Evolutionary conservation across 2,888 invertebrate species (phyloP).

Genomic region (Athalia cordata): DNA sequence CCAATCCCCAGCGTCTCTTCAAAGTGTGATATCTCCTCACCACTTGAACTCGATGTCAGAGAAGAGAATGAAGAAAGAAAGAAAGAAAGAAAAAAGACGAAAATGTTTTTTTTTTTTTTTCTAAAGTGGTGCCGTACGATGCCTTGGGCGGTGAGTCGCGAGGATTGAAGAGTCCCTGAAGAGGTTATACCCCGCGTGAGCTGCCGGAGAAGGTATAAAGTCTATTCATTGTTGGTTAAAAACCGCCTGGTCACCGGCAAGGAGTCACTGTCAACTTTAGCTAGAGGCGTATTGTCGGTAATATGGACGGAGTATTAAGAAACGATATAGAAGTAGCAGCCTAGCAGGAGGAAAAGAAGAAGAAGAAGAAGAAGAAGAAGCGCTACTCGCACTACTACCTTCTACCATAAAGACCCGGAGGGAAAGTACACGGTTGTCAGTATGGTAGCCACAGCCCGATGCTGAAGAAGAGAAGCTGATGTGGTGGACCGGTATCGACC

Average conservation of each 20-base stretch:
- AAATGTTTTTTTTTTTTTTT: neutral
- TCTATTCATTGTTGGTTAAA: slow-evolving; percentile 53
- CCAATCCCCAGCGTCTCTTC: no score
- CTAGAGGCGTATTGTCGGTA: slow-evolving; percentile 45
- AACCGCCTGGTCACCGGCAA: slow-evolving; percentile 60
- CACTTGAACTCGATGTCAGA: neutral
- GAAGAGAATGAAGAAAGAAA: neutral
- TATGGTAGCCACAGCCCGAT: slow-evolving; percentile 53
- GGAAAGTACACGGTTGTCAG: slow-evolving; percentile 51
- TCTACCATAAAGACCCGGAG: no score
- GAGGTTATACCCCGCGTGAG: slow-evolving; percentile 11
- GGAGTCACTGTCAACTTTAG: slow-evolving; percentile 62
- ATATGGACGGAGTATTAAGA: neutral
- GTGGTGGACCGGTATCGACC: slow-evolving; percentile 48
- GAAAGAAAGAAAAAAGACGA: neutral
- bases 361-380: no score
- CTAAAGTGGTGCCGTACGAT: neutral
- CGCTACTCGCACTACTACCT: no score
- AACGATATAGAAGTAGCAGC: neutral
- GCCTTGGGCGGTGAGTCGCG: slow-evolving; percentile 30
- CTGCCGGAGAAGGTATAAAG: slow-evolving; percentile 5
- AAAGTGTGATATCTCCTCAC: no score
- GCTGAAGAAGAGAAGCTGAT: no score
- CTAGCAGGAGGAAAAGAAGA: no score
- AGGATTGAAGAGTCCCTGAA: slow-evolving; percentile 31